A percentile compares a stretch with the other conserved stretches of the same genome.
phyloP scores from a whole-genome alignment of 2,113 vertebrate species.

The Coregonus clupeaformis region DNA sequence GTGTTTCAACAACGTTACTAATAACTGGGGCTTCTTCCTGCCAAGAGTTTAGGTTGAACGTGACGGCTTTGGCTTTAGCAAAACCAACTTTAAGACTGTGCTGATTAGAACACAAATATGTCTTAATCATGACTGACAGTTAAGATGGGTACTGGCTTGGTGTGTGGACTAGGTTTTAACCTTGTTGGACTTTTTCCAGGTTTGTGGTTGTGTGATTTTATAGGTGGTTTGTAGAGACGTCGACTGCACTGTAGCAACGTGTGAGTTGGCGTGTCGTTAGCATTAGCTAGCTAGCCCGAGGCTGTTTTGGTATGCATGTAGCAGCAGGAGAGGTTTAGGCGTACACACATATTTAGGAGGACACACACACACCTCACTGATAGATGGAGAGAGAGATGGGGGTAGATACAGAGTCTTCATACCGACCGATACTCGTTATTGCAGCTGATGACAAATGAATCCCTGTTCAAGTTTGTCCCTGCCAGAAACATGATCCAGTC shows the following conservation, averaged over 20 bases:
- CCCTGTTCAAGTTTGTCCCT: slow-evolving; percentile 32
- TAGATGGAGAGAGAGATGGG: too few relatives aligned
- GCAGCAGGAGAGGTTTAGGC: slow-evolving; percentile 37
- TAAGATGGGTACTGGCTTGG: not conserved
- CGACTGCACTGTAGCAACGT: not conserved
- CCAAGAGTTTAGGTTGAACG: not conserved
- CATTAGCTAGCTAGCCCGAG: not conserved
- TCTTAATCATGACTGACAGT: not conserved
- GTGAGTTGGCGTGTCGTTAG: not conserved
- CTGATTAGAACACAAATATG: not conserved
- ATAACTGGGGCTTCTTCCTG: not conserved
- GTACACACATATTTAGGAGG: not conserved
- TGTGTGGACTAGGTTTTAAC: not conserved
- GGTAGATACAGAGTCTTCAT: not conserved
- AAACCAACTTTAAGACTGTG: not conserved
- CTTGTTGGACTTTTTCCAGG: not conserved
- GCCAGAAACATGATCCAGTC: slow-evolving; percentile 19
- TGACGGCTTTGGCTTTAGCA: not conserved
- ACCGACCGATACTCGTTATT: slow-evolving; percentile 18
- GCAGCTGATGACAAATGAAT: slow-evolving; percentile 51
- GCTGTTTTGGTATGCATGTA: slow-evolving; percentile 40
- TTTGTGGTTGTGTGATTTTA: not conserved
- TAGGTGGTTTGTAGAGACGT: not conserved
- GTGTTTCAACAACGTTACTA: slow-evolving; percentile 29
- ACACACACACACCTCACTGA: too few relatives aligned